Percentiles rank a stretch among this genome's conserved stretches.
phyloP scores from a whole-genome alignment of 2,797 vertebrate species.

The Anguilla megastoma region DNA sequence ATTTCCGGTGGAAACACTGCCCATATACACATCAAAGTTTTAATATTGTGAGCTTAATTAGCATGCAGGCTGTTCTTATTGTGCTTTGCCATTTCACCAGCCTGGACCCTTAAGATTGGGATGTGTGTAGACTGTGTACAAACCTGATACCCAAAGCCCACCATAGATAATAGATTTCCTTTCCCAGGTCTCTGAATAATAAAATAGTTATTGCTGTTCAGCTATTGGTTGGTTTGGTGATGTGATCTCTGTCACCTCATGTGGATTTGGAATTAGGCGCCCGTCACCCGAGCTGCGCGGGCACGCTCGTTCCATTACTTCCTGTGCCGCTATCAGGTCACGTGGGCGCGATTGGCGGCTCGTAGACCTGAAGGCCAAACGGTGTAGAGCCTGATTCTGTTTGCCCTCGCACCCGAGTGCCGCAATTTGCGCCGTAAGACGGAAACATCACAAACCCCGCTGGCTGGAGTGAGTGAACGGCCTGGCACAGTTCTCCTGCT shows the following conservation, averaged over 20 bases:
- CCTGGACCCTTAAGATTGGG: background rate
- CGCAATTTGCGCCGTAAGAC: background rate
- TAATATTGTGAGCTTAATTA: background rate
- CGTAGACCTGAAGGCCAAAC: background rate
- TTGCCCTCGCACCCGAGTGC: background rate
- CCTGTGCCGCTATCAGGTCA: background rate
- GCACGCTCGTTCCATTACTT: background rate
- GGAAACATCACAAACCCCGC: background rate
- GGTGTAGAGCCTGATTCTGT: background rate
- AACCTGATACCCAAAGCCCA: background rate
- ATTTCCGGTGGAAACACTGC: no score
- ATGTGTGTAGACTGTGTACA: background rate
- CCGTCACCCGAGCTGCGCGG: background rate
- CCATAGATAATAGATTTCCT: background rate
- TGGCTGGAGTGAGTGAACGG: background rate
- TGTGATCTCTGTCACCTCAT: background rate
- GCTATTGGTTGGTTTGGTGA: background rate
- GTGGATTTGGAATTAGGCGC: background rate
- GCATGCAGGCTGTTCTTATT: background rate
- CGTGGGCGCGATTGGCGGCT: background rate
- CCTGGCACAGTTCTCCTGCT: background rate
- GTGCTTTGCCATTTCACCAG: background rate
- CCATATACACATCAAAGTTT: no score
- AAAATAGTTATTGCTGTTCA: background rate
- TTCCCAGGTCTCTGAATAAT: background rate